Base-by-base conservation (phyloP, 1,140 invertebrate genomes). In the Neomicropteryx cornuta region DNA sequence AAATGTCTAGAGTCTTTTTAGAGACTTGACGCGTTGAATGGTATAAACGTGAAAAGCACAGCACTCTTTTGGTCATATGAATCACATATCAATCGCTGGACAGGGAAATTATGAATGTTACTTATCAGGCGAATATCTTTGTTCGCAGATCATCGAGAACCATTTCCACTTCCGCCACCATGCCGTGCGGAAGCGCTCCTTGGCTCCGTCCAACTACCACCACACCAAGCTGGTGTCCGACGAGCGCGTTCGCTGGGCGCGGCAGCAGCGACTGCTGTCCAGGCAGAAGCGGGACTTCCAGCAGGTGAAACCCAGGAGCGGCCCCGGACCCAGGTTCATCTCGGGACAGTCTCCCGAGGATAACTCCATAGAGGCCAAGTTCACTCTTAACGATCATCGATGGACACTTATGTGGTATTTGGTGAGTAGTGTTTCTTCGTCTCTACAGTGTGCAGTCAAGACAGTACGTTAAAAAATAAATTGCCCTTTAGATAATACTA, bases 351-450 rank as follows among this genome's bases (percentile, higher is more conserved):
- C 58, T 36, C 51, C 59, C 21, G 49, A 58, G 4, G 49, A 56
- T 10, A 60, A 64, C 51, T 46, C 52, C n/a, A n/a, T n/a, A 6
- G 41, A 32, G 37, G 18, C 49, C 42, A 64, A 68, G 43, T 54
- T 74, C 39, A 55, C 68, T 35, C 68, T 87, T 38, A 81, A 85
- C 54, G 89, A 92, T 62, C 81, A 81, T 20, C 79, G 80, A 61
- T 93, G 87, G 87, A 71, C 77, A 16, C 76, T 78, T 39, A 91
- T 91, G 85, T 92, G 89, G 89, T 93, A 92, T 66, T 64, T 90
- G 75, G 84, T 88, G 69, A 77, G 83, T 72, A 40, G 31, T 37
- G 39, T 41, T 43, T 46, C 21, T 20, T 35, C n/a, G n/a, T n/a
- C n/a, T n/a, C n/a, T n/a, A n/a, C n/a, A n/a, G n/a, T n/a, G n/a